Percentiles rank a stretch among this genome's conserved stretches.
Evolutionary conservation across 2,888 invertebrate species (phyloP).

Genomic region (Idaea biselata): DNA sequence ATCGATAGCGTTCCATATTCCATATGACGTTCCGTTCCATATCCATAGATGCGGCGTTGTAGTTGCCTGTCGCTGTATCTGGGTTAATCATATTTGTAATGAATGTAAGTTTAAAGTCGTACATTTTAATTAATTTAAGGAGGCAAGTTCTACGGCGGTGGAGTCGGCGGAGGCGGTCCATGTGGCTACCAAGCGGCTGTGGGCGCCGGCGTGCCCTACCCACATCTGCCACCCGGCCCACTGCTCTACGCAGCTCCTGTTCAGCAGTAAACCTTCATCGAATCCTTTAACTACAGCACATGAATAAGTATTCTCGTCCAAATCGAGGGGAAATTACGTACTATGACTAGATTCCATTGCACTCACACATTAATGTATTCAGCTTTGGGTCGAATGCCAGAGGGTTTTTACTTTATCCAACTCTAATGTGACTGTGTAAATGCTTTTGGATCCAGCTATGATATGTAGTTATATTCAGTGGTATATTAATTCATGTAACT

Average conservation of each 20-base stretch:
- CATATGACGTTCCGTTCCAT: too few species aligned
- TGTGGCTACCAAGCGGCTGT: conserved; percentile 86
- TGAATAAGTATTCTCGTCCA: not conserved
- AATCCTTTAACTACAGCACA: not conserved
- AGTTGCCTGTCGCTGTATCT: too few species aligned
- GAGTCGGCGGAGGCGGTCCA: conserved; percentile 79
- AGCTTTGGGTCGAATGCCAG: not conserved
- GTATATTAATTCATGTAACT: not conserved
- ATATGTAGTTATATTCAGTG: not conserved
- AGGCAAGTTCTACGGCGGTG: conserved; percentile 88
- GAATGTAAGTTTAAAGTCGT: too few species aligned
- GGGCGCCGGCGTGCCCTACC: conserved; percentile 81
- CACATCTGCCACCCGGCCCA: conserved; percentile 80
- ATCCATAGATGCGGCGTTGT: too few species aligned
- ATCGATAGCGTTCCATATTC: too few species aligned
- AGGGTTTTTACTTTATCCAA: not conserved
- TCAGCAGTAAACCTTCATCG: conserved; percentile 82
- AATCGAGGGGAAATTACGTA: not conserved
- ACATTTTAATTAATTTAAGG: conserved; percentile 55
- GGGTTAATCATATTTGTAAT: too few species aligned
- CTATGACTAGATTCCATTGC: not conserved
- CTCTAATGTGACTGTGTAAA: not conserved
- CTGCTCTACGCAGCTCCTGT: conserved; percentile 84
- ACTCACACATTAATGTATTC: not conserved
- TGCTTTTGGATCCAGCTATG: not conserved